phyloP scores from a whole-genome alignment of 2,113 vertebrate genomes.

The Actinemys pallida region DNA sequence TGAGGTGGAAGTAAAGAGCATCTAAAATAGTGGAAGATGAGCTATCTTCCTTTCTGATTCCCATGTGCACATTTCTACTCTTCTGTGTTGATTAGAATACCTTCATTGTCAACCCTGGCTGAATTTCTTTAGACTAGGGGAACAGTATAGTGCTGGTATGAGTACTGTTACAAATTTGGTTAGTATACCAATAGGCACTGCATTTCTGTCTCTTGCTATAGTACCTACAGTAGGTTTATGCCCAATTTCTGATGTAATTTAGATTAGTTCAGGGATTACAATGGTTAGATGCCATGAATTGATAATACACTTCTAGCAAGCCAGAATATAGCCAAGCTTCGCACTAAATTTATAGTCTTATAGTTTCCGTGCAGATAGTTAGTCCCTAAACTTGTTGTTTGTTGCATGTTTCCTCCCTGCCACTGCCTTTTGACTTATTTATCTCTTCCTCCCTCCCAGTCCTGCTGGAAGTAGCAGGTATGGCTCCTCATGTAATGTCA shows the following conservation, averaged over 20 bases:
- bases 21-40: not conserved
- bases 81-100: conserved; percentile 34
- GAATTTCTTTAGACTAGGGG: not conserved
- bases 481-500: conserved; percentile 95
- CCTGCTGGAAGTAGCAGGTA: conserved; percentile 93
- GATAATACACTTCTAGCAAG: rapidly evolving
- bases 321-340: not conserved
- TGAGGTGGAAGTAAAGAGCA: not conserved
- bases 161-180: not conserved
- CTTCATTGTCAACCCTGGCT: conserved; percentile 30
- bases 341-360: not conserved
- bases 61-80: not conserved
- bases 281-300: not conserved
- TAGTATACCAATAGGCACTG: not conserved
- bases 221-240: not conserved
- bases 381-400: not conserved
- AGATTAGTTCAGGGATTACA: not conserved
- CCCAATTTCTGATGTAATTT: not conserved
- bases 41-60: conserved; percentile 50
- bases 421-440: not conserved
- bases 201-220: not conserved
- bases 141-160: not conserved
- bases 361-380: not conserved
- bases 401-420: not conserved
- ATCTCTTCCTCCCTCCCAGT: conserved; percentile 78